These are phyloP conservation scores for Geopemphigus sp. DNA, from an alignment of 1,140 invertebrate species.

Conservation along the genomic window DNA sequence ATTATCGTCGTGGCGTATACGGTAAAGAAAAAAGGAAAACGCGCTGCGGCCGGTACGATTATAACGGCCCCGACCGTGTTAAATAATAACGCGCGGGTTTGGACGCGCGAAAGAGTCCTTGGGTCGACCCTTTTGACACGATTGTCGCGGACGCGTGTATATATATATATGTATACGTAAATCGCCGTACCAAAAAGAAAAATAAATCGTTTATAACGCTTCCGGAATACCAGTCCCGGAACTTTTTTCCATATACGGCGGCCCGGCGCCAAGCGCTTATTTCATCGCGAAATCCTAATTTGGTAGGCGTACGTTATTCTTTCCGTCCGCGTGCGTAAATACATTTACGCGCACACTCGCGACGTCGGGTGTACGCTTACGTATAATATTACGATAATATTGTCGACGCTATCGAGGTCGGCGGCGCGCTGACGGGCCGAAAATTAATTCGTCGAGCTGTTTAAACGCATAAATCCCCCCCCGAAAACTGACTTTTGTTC, in stretches of 20 bases:
- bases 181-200: neutral
- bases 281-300: slow-evolving; percentile 13
- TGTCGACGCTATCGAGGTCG: too few species aligned
- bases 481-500: too few species aligned
- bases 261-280: neutral
- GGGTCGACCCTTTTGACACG: slow-evolving; percentile 30
- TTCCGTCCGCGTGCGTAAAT: too few species aligned
- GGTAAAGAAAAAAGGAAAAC: neutral
- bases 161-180: neutral
- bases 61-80: neutral
- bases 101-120: neutral
- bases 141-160: too few species aligned
- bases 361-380: too few species aligned
- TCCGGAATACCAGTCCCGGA: slow-evolving; percentile 11
- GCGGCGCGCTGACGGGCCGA: too few species aligned
- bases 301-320: neutral
- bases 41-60: too few species aligned
- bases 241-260: slow-evolving; percentile 21
- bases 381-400: too few species aligned
- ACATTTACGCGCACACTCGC: too few species aligned
- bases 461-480: too few species aligned
- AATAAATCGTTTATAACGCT: neutral
- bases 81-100: neutral
- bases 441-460: too few species aligned
- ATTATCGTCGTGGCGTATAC: neutral